A percentile compares a stretch with the other conserved stretches of the same genome.
Evolutionary conservation across 2,888 invertebrate species (phyloP).

Genomic region (Drosophila nr. medialis): DNA sequence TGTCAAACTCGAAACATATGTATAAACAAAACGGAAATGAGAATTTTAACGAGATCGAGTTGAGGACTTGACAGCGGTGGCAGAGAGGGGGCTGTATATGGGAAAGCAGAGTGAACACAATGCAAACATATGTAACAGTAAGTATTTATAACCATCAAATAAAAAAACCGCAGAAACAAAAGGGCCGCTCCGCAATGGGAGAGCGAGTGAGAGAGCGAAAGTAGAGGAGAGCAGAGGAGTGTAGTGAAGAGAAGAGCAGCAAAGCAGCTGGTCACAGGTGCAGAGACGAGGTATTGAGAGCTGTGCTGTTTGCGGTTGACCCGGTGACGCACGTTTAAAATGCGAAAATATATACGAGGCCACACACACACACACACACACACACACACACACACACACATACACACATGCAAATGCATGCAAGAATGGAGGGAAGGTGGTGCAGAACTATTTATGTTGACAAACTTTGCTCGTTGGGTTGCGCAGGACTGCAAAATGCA

Average conservation of each 20-base stretch:
- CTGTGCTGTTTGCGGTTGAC: conserved; percentile 63
- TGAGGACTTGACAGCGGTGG: background rate
- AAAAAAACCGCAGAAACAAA: conserved; percentile 36
- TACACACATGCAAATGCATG: conserved; percentile 17
- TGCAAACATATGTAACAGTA: conserved; percentile 56
- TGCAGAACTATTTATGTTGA: conserved; percentile 63
- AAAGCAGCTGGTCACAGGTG: conserved; percentile 16
- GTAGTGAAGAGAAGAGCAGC: background rate
- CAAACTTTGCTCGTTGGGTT: conserved; percentile 46
- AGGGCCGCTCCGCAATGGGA: conserved; percentile 24
- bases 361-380: conserved; percentile 32
- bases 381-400: conserved; percentile 17
- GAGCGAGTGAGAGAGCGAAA: background rate
- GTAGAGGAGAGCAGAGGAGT: background rate
- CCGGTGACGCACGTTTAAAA: conserved; percentile 73
- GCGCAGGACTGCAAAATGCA: conserved; percentile 52
- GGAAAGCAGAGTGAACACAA: conserved; percentile 25
- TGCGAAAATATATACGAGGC: conserved; percentile 70
- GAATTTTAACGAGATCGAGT: conserved; percentile 61
- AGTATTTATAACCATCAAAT: conserved; percentile 72
- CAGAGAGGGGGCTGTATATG: background rate
- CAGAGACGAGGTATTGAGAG: conserved; percentile 13
- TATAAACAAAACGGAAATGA: conserved; percentile 57
- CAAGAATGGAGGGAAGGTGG: background rate
- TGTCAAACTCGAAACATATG: conserved; percentile 27